Conservation (phyloP, 2,113 vertebrate genomes). For the Otis tarda region DNA sequence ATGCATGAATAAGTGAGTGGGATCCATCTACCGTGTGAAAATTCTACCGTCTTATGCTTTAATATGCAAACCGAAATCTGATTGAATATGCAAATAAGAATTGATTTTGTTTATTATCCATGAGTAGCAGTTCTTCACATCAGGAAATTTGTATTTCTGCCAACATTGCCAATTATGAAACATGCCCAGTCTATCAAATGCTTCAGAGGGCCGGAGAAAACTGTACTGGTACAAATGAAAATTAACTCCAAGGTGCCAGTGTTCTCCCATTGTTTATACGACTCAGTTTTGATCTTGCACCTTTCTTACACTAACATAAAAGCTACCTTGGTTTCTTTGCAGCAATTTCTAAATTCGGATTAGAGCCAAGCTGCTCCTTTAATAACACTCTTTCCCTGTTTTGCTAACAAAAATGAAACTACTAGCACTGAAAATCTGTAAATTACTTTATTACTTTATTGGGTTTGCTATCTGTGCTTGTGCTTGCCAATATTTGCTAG, state of each 20-base stretch:
- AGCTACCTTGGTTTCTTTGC: background rate
- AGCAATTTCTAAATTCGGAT: background rate
- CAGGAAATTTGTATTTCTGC: constrained; percentile 46
- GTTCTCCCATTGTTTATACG: rapidly evolving
- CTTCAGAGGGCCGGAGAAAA: constrained; percentile 16
- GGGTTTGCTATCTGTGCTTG: background rate
- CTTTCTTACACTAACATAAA: background rate
- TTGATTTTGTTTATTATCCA: constrained; percentile 65
- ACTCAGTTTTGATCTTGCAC: background rate
- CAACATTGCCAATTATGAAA: background rate
- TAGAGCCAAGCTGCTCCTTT: background rate
- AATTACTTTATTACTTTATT: background rate
- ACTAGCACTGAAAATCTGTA: background rate
- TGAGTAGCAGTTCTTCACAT: constrained; percentile 49
- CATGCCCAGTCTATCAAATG: constrained; percentile 46
- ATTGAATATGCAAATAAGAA: constrained; percentile 64
- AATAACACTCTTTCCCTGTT: background rate
- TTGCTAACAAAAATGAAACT: background rate
- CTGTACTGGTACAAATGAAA: background rate
- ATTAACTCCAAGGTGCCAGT: background rate
- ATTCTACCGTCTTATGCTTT: constrained; percentile 53
- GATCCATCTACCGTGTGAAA: constrained; percentile 58
- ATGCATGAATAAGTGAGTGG: constrained; percentile 48
- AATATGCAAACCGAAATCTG: constrained; percentile 57
- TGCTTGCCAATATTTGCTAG: background rate